phyloP scores from a whole-genome alignment of 2,113 vertebrate genomes.

The Crotophaga sulcirostris region DNA sequence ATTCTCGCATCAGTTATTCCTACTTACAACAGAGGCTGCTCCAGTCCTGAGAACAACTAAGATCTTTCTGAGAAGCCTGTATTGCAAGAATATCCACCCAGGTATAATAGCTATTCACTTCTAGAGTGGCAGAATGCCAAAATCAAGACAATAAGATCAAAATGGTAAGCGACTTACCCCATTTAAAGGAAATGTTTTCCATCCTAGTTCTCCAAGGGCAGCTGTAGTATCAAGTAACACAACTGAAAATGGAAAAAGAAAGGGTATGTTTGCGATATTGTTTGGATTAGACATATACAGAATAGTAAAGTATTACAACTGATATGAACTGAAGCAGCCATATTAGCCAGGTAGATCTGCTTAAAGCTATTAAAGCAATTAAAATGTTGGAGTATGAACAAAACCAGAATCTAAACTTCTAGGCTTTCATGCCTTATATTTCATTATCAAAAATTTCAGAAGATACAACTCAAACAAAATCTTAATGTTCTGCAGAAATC shows the following conservation, averaged over 20 bases:
- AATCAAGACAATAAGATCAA: not conserved
- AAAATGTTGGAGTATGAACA: not conserved
- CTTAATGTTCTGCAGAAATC: not conserved
- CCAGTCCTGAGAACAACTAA: not conserved
- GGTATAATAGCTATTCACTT: not conserved
- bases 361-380: not conserved
- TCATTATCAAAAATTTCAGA: not conserved
- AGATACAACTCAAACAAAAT: not conserved
- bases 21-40: not conserved
- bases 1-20: not conserved
- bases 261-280: not conserved
- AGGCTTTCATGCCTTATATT: not conserved
- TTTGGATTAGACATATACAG: not conserved
- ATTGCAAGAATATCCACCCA: not conserved
- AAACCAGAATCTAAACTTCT: not conserved
- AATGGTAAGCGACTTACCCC: slow-evolving; percentile 83
- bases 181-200: slow-evolving; percentile 94
- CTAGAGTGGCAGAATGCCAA: not conserved
- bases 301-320: not conserved
- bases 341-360: not conserved
- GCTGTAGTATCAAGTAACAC: slow-evolving; percentile 92
- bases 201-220: slow-evolving; percentile 90
- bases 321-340: not conserved
- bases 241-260: slow-evolving; percentile 82
- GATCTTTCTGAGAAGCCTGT: not conserved